phyloP scores from a whole-genome alignment of 64 coral and sea anemone species.

The Stylophora pistillata region DNA sequence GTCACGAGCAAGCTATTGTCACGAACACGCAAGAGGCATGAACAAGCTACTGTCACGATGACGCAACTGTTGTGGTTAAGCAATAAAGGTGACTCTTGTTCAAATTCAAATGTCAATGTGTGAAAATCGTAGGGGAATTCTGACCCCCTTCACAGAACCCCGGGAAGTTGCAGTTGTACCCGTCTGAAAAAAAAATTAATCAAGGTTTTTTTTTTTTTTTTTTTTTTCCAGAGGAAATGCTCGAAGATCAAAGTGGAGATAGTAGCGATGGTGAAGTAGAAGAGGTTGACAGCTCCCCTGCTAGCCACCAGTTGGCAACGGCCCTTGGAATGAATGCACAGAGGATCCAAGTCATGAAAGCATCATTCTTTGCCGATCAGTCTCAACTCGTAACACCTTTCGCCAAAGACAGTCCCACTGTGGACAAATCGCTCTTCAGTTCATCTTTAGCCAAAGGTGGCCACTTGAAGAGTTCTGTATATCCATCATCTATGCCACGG shows the following conservation, averaged over 20 bases:
- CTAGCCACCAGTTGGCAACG: slow-evolving; percentile 85
- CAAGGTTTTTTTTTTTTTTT: not conserved
- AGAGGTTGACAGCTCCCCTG: slow-evolving; percentile 70
- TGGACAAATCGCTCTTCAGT: slow-evolving; percentile 40
- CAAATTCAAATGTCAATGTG: too few relatives aligned
- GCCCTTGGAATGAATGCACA: slow-evolving; percentile 91
- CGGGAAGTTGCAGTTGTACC: not conserved
- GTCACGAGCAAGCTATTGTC: too few relatives aligned
- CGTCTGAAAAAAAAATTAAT: not conserved
- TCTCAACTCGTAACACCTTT: slow-evolving; percentile 28
- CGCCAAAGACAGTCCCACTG: slow-evolving; percentile 31
- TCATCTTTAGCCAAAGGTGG: slow-evolving; percentile 23
- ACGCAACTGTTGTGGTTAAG: too few relatives aligned
- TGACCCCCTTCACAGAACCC: too few relatives aligned
- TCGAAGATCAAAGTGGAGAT: slow-evolving; percentile 27
- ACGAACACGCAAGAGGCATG: too few relatives aligned
- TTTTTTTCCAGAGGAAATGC: slow-evolving; percentile 16
- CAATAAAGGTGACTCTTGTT: too few relatives aligned
- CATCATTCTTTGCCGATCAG: slow-evolving; percentile 90
- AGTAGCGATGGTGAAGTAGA: slow-evolving; percentile 62
- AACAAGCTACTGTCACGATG: too few relatives aligned
- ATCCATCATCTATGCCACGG: slow-evolving; percentile 21
- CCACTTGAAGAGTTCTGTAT: slow-evolving; percentile 41
- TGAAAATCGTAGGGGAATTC: too few relatives aligned
- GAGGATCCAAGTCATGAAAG: slow-evolving; percentile 99